Base-by-base conservation (phyloP, 1,140 invertebrate species). In the Bombus cullumanus region DNA sequence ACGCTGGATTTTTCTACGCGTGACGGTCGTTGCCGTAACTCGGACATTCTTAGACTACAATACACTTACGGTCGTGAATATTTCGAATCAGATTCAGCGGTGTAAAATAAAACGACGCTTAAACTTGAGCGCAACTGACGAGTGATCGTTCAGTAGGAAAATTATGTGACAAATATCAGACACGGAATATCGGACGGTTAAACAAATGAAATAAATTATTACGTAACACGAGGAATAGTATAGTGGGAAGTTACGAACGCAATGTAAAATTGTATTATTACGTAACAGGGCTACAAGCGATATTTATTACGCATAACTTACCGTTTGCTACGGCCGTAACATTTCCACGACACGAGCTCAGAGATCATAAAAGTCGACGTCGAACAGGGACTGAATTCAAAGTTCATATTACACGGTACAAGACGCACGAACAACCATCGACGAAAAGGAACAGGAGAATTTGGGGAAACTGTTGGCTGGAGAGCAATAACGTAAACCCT, bases 401-500 rank as follows among this genome's bases (percentile, higher is more conserved):
- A 76, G 25, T 76, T 76, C 34, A n/a, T 59, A 37, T n/a, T 59
- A 59, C 34, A n/a, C 25, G 22, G 37, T 39, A 39, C 37, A 71
- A 25, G 69, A 39, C 6, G 47, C 47, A 8, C 18, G 47, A 53
- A 53, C 28, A 8, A 62, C 47, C 28, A 25, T 37, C 43, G 74
- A 57, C 74, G 25, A 39, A n/a, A 28, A 18, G 57, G 73, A 53
- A 87, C 89, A 90, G 75, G 41, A 80, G 64, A 85, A 81, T 81
- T 69, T 47, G 22, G 22, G 66, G n/a, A 39, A 86, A 86, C 74
- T 62, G 66, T 66, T 15, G 62, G 68, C 37, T 31, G 57, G 25
- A 64, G 80, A 74, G 89, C 73, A 81, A 69, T 84, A 80, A 57
- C 79, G 81, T 77, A 82, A 85, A 83, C 82, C 71, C 75, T 68